Base-by-base conservation (phyloP, 2,888 invertebrate species). In the Mactromeris polynyma region DNA sequence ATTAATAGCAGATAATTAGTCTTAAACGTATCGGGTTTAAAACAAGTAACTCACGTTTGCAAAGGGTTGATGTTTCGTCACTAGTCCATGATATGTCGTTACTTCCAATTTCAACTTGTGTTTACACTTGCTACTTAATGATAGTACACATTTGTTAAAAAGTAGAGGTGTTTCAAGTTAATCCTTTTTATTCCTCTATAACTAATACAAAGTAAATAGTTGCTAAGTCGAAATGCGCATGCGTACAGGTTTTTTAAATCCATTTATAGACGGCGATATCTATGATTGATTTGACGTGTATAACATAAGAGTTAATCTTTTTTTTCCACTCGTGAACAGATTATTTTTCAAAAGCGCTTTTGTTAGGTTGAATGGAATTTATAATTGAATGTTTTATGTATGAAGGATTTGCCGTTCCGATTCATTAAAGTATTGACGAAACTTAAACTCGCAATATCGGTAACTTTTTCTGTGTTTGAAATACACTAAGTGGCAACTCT, bases 171-270 rank as follows among this genome's bases (percentile, higher is more conserved):
- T 79, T 84, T 84, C 31, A 84, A 78, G 77, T 84, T 86, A 81
- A 89, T 90, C 87, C 84, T 90, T 90, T 85, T 69, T 73, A 85
- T 85, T 87, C 46, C 81, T 51, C 79, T 85, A 84, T 31, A 51
- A 81, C 80, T 85, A 51, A 77, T 51, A 81, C 69, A 86, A 83
- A 64, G 92, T 92, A 87, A 88, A 92, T 85, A 92, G 92, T 92
- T 92, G 92, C 92, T 90, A 92, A 83, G 92, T 90, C 83, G 82
- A 21, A 84, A 31, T 87, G 86, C 88, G 92, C 92, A 89, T 85
- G 92, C 90, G 92, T 87, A 46, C 40, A 40, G 19, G n/a, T 36
- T 69, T 64, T 38, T 81, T 58, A 82, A 87, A 87, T 78, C 86
- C 82, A 78, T 77, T 82, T 58, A 31, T 58, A 64, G 33, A 40